phyloP scores from a whole-genome alignment of 2,797 vertebrate genomes.

The Pyrocephalus nanus region DNA sequence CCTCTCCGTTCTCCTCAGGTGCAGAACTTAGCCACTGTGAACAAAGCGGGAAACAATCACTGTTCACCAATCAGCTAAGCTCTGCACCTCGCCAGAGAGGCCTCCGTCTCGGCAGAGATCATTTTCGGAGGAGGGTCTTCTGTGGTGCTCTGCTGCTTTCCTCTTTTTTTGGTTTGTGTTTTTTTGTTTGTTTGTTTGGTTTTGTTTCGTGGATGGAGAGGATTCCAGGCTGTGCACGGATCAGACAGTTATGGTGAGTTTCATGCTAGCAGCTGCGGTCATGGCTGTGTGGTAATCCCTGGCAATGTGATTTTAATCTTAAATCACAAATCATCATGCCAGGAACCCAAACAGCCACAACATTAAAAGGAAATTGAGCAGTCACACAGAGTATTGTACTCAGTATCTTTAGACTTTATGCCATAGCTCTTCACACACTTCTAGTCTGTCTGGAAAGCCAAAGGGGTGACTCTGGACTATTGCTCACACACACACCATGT shows the following conservation, averaged over 20 bases:
- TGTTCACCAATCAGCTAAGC: conserved; percentile 99
- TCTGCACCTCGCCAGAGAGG: conserved; percentile 95
- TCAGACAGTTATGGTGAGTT: conserved; percentile 68
- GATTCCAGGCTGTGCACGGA: conserved; percentile 27
- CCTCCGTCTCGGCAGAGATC: conserved; percentile 64
- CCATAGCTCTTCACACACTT: neutral
- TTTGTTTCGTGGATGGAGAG: neutral
- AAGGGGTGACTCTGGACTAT: neutral
- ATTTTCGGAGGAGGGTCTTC: conserved; percentile 58
- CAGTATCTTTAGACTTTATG: neutral
- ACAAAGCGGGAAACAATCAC: conserved; percentile 99
- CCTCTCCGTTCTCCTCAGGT: conserved; percentile 84
- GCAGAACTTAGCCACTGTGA: conserved; percentile 99
- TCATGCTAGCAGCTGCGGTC: conserved; percentile 85
- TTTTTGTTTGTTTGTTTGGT: neutral
- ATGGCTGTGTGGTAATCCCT: conserved; percentile 99
- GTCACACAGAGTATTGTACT: neutral
- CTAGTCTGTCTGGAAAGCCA: neutral
- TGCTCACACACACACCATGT: neutral
- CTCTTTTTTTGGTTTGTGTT: neutral
- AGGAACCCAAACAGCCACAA: conserved; percentile 99
- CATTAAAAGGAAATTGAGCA: conserved; percentile 77
- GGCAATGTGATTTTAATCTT: conserved; percentile 99
- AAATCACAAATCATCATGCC: conserved; percentile 99
- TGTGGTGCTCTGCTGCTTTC: conserved; percentile 8